Percentiles rank a stretch among this genome's conserved stretches.
phyloP scores from a whole-genome alignment of 2,113 vertebrate species.

The Campylomormyrus numenius region DNA sequence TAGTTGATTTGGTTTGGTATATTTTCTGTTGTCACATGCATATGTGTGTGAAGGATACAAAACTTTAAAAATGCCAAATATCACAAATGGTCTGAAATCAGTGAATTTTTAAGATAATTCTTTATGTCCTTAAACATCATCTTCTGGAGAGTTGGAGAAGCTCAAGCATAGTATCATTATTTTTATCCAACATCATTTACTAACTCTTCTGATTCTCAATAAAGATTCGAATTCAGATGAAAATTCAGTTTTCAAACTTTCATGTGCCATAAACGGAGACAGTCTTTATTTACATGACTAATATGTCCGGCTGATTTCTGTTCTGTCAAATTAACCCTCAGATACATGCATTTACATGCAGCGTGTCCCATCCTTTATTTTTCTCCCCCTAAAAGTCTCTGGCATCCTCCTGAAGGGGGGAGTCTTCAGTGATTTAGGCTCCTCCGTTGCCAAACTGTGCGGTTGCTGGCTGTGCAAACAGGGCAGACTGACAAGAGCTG shows the following conservation, averaged over 20 bases:
- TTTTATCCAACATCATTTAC: neutral
- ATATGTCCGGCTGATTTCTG: neutral
- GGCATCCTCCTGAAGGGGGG: neutral
- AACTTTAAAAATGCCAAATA: neutral
- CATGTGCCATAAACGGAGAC: neutral
- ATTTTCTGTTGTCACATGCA: neutral
- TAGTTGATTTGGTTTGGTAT: neutral
- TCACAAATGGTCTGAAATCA: neutral
- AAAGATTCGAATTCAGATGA: neutral
- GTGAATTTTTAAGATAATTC: neutral
- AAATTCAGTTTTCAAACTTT: neutral
- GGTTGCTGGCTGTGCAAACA: neutral
- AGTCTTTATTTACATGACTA: neutral
- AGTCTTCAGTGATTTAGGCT: neutral
- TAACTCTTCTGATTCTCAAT: neutral
- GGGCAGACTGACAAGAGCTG: neutral
- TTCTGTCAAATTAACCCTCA: neutral
- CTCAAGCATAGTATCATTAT: neutral
- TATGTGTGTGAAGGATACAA: neutral
- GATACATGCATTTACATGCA: neutral
- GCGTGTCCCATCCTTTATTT: neutral
- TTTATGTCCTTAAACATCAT: neutral
- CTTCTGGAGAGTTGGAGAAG: neutral
- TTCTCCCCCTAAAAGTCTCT: neutral
- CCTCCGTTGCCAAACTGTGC: neutral